These are phyloP conservation scores for Chironomus riparius DNA, from an alignment of 2,888 invertebrate species.

Conservation along the genomic window DNA sequence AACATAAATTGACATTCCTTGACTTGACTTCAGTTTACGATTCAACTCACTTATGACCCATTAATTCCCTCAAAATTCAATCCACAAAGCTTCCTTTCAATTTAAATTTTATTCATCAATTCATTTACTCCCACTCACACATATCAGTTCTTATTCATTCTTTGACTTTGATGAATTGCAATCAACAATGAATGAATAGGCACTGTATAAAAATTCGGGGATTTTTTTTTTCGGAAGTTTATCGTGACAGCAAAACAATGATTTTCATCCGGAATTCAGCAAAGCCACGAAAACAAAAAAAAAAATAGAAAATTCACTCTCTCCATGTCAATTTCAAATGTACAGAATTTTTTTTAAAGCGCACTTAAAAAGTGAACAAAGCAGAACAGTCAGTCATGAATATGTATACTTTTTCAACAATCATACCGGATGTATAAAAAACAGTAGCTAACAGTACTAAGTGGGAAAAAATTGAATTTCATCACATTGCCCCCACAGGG, in stretches of 20 bases:
- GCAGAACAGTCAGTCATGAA: too few relatives aligned
- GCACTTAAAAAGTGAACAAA: too few relatives aligned
- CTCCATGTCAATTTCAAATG: background rate
- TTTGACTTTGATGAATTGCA: slow-evolving; percentile 1
- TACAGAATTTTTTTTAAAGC: too few relatives aligned
- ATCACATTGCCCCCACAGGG: background rate
- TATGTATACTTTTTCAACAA: background rate
- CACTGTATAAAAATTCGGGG: background rate
- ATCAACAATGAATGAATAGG: background rate
- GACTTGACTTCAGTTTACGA: too few relatives aligned
- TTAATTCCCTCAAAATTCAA: too few relatives aligned
- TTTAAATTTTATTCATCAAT: too few relatives aligned
- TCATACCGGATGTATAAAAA: background rate
- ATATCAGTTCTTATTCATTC: background rate
- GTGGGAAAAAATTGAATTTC: background rate
- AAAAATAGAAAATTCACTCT: background rate
- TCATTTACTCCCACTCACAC: background rate
- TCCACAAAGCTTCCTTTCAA: too few relatives aligned
- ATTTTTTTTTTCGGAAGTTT: background rate
- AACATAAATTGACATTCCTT: too few relatives aligned
- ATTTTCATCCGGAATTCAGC: background rate
- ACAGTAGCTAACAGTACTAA: background rate
- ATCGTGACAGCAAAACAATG: background rate
- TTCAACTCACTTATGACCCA: too few relatives aligned
- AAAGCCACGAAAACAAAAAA: background rate